A percentile compares a stretch with the other conserved stretches of the same genome.
phyloP scores from a whole-genome alignment of 2,888 invertebrate genomes.

The Tetramorium bicarinatum region DNA sequence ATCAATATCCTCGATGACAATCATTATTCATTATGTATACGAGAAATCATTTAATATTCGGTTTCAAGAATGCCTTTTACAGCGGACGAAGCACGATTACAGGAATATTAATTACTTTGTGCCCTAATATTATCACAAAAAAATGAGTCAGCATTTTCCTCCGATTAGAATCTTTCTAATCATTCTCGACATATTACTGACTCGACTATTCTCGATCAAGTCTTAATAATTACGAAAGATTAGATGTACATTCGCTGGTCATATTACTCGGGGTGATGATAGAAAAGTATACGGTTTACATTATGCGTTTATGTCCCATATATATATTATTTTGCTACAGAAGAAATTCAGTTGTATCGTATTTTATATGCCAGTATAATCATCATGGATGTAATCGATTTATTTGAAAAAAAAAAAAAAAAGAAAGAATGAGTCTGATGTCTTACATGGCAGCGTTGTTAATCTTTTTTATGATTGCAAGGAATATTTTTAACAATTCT shows the following conservation, averaged over 20 bases:
- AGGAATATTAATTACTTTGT: slow-evolving; percentile 68
- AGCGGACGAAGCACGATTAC: slow-evolving; percentile 55
- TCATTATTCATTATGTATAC: background rate
- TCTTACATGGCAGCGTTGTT: slow-evolving; percentile 24
- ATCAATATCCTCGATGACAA: slow-evolving; percentile 25
- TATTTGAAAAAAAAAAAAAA: background rate
- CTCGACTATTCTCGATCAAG: slow-evolving; percentile 41
- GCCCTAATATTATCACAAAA: slow-evolving; percentile 74
- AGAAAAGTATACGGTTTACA: slow-evolving; percentile 63
- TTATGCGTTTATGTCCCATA: slow-evolving; percentile 38
- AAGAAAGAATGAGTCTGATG: background rate
- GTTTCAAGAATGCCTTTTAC: slow-evolving; percentile 29
- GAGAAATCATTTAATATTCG: slow-evolving; percentile 20
- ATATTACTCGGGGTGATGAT: slow-evolving; percentile 57
- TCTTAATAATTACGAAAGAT: slow-evolving; percentile 53
- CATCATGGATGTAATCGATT: background rate
- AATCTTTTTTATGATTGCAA: slow-evolving; percentile 15
- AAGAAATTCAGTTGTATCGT: background rate
- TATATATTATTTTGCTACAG: slow-evolving; percentile 13
- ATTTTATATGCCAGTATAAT: background rate
- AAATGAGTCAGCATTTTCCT: slow-evolving; percentile 58
- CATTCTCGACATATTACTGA: slow-evolving; percentile 38
- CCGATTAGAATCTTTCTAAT: slow-evolving; percentile 23
- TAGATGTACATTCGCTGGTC: slow-evolving; percentile 55
- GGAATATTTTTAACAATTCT: background rate